Evolutionary conservation across 2,113 vertebrate species (phyloP).

Genomic region (Callaeas wilsoni): DNA sequence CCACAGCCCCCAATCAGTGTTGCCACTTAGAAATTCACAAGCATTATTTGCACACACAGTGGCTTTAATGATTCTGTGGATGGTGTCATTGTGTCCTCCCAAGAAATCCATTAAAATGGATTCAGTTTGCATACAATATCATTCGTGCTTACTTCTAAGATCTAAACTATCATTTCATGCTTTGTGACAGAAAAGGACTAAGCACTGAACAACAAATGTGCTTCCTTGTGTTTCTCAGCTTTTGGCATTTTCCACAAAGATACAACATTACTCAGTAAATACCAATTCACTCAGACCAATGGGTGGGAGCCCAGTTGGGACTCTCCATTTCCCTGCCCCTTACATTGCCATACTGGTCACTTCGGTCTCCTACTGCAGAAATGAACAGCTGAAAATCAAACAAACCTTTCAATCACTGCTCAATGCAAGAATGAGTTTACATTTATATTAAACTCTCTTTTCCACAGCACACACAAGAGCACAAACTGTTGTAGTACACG

Average conservation of each 20-base stretch:
- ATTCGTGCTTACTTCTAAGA: not conserved
- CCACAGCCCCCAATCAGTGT: not conserved
- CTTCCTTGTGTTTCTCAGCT: not conserved
- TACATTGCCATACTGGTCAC: not conserved
- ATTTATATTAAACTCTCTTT: not conserved
- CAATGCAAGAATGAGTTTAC: not conserved
- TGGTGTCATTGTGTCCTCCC: not conserved
- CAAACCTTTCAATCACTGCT: not conserved
- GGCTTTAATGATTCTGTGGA: not conserved
- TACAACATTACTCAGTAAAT: not conserved
- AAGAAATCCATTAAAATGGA: not conserved
- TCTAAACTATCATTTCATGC: not conserved
- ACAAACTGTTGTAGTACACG: not conserved
- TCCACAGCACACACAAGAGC: not conserved
- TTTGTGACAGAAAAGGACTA: not conserved
- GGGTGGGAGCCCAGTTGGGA: not conserved
- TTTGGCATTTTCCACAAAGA: not conserved
- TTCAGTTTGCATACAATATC: not conserved
- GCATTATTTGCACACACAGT: not conserved
- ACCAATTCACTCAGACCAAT: not conserved
- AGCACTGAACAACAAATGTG: not conserved
- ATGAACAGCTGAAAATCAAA: not conserved
- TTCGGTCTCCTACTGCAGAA: not conserved
- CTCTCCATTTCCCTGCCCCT: not conserved
- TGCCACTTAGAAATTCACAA: not conserved